Evolutionary conservation across 2,888 invertebrate species (phyloP).

Genomic region (Minunthozetes semirufus): DNA sequence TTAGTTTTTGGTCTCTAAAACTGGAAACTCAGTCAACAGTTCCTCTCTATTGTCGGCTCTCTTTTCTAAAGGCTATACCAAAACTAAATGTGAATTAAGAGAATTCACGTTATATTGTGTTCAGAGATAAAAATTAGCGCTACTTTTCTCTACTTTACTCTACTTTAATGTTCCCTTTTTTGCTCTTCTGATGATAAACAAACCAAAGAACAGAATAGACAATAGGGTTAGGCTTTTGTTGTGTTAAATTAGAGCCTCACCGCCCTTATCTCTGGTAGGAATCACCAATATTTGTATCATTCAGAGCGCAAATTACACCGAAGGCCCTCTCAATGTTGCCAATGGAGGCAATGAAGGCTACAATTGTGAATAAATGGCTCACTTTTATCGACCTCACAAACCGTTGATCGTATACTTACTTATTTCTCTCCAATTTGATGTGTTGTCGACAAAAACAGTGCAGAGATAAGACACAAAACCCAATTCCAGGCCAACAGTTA

Average conservation of each 20-base stretch:
- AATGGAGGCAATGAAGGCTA: background rate
- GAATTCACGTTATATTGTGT: slow-evolving; percentile 13
- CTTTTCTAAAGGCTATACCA: background rate
- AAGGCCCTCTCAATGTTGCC: slow-evolving; percentile 6
- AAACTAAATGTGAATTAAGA: slow-evolving; percentile 21
- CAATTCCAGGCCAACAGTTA: background rate
- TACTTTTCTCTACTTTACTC: too few relatives aligned
- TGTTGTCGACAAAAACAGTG: slow-evolving; percentile 6
- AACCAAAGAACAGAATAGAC: slow-evolving; percentile 14
- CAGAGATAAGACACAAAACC: slow-evolving; percentile 20
- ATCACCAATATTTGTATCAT: slow-evolving; percentile 27
- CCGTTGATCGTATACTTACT: slow-evolving; percentile 6
- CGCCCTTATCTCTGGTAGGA: slow-evolving; percentile 9
- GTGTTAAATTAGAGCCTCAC: background rate
- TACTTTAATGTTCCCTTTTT: slow-evolving; percentile 8
- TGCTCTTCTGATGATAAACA: background rate
- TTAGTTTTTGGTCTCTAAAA: background rate
- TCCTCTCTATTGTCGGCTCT: background rate
- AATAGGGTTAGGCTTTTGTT: slow-evolving; percentile 23
- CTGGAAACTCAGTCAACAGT: background rate
- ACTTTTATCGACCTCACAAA: slow-evolving; percentile 28
- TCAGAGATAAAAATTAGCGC: slow-evolving; percentile 4
- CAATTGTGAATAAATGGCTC: slow-evolving; percentile 20
- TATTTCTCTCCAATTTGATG: background rate
- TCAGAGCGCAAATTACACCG: slow-evolving; percentile 15